phyloP scores from a whole-genome alignment of 2,888 invertebrate species.

The Epinotia brunnichana region DNA sequence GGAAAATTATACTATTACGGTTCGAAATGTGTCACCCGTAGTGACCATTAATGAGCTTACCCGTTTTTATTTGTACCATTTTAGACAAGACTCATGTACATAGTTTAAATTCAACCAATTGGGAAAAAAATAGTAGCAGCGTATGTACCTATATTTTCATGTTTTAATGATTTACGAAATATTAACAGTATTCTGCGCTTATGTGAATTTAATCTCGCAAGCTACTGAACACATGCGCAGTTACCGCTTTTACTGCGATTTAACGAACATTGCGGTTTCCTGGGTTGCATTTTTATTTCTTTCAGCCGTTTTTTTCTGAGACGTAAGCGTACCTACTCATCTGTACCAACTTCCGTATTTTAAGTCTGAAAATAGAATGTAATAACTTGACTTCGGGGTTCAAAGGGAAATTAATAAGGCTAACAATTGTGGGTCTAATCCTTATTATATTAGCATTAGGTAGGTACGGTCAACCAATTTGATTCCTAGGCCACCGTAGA shows the following conservation, averaged over 20 bases:
- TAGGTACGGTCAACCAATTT: too few species aligned
- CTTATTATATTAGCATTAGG: too few species aligned
- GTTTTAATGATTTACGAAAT: neutral
- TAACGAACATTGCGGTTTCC: slow-evolving; percentile 17
- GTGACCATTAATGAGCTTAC: too few species aligned
- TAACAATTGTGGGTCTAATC: neutral
- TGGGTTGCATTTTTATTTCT: slow-evolving; percentile 16
- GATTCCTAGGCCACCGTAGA: too few species aligned
- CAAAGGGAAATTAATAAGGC: neutral
- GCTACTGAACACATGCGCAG: slow-evolving; percentile 6
- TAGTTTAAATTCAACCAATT: too few species aligned
- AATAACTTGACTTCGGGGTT: neutral
- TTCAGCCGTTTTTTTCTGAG: slow-evolving; percentile 13
- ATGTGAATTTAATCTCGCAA: neutral
- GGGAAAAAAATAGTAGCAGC: too few species aligned
- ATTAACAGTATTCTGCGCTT: neutral
- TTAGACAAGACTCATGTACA: too few species aligned
- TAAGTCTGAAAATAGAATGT: neutral
- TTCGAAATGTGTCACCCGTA: too few species aligned
- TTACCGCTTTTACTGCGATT: slow-evolving; percentile 11
- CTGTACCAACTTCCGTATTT: neutral
- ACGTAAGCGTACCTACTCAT: neutral
- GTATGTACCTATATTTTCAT: too few species aligned
- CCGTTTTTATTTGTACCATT: too few species aligned
- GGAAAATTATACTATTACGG: too few species aligned